These are phyloP conservation scores for Oncorhynchus tshawytscha DNA, from an alignment of 2,113 vertebrate species.

Conservation along the genomic window DNA sequence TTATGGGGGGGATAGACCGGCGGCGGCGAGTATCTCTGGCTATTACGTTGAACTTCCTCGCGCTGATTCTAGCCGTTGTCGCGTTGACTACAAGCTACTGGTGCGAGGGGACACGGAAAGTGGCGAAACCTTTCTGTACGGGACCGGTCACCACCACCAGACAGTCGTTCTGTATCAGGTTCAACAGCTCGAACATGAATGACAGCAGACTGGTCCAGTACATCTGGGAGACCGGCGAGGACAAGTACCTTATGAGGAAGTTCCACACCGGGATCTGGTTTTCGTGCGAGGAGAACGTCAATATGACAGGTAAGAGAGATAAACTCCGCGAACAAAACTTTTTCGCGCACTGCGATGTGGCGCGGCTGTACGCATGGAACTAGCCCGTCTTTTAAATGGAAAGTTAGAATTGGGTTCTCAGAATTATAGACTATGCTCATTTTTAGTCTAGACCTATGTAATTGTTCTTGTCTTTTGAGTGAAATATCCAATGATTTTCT, in stretches of 20 bases:
- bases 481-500: too few species aligned
- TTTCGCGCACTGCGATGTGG: too few species aligned
- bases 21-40: conserved; percentile 77
- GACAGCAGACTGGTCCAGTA: conserved; percentile 80
- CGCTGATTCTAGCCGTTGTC: conserved; percentile 80
- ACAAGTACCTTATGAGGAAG: conserved; percentile 81
- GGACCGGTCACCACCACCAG: conserved; percentile 53
- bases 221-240: conserved; percentile 86
- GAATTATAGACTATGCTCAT: too few species aligned
- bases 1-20: conserved; percentile 67
- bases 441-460: too few species aligned
- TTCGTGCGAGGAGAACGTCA: conserved; percentile 84
- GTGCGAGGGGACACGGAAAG: conserved; percentile 84
- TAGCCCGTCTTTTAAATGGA: too few species aligned
- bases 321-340: neutral
- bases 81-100: conserved; percentile 88
- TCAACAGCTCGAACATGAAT: conserved; percentile 73
- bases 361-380: too few species aligned
- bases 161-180: conserved; percentile 76
- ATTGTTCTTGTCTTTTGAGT: too few species aligned
- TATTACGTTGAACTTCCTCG: conserved; percentile 80
- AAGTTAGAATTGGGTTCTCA: too few species aligned
- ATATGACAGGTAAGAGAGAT: conserved; percentile 75
- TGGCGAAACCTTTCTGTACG: conserved; percentile 83
- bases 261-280: conserved; percentile 92